Evolutionary conservation across 2,888 invertebrate species (phyloP).

Genomic region (Acanthosepion pharaonis): DNA sequence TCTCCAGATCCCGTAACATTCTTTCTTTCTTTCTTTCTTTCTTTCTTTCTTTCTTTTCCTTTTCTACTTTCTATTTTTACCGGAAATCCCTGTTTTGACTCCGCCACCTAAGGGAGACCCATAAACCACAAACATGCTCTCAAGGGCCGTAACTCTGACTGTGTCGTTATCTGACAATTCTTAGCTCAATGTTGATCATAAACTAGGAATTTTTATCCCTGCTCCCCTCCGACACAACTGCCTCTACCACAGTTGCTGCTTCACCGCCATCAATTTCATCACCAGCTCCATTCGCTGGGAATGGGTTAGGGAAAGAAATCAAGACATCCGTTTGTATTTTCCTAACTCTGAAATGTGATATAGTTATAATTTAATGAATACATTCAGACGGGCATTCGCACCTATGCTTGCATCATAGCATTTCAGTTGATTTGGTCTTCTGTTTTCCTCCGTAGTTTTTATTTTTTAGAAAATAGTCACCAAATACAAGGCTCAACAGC

Average conservation of each 20-base stretch:
- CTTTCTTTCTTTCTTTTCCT: no score
- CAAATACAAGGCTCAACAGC: no score
- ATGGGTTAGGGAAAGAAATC: neutral
- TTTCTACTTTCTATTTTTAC: neutral
- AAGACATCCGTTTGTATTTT: neutral
- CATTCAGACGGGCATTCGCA: neutral
- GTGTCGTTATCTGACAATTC: slow-evolving; percentile 9
- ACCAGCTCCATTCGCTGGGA: neutral
- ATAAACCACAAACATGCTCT: slow-evolving; percentile 23
- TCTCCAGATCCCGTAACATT: neutral
- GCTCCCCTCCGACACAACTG: neutral
- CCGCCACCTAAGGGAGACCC: neutral
- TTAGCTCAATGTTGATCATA: neutral
- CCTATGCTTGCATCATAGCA: neutral
- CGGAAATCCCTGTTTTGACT: slow-evolving; percentile 9
- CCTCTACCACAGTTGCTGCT: neutral
- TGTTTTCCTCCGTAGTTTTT: neutral
- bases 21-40: neutral
- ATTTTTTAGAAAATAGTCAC: no score
- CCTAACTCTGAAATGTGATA: neutral
- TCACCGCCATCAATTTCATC: neutral
- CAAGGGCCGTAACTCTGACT: slow-evolving; percentile 8
- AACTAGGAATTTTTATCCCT: neutral
- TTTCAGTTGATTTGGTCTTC: neutral
- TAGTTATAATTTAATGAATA: neutral